These are phyloP conservation scores for Ciconia stormi DNA, from an alignment of 2,113 vertebrate genomes.

Conservation along the genomic window DNA sequence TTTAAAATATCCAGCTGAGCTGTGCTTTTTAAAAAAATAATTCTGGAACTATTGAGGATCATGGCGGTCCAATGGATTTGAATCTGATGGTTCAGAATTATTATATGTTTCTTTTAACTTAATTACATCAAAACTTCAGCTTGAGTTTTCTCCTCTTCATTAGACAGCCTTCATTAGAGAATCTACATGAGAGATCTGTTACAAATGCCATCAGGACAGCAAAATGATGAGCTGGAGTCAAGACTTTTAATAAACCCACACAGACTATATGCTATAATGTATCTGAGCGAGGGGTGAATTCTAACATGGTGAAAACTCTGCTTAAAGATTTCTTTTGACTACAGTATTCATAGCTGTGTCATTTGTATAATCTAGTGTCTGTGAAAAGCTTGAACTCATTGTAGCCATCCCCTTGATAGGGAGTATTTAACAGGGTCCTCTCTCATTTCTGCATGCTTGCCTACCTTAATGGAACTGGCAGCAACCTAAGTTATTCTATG, in stretches of 20 bases:
- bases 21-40: background rate
- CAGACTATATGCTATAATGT: rapidly evolving
- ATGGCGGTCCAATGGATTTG: background rate
- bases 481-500: background rate
- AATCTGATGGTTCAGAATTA: background rate
- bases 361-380: background rate
- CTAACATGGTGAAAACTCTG: background rate
- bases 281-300: background rate
- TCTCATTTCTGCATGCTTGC: background rate
- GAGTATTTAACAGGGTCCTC: background rate
- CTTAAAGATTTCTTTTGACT: background rate
- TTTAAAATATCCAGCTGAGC: background rate
- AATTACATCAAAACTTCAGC: background rate
- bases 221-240: background rate
- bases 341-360: background rate
- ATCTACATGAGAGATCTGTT: background rate
- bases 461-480: background rate
- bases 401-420: background rate
- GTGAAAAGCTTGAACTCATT: background rate
- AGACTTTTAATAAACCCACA: background rate
- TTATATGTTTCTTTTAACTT: background rate
- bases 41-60: background rate
- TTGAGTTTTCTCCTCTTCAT: background rate
- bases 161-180: background rate
- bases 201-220: background rate